A percentile compares a stretch with the other conserved stretches of the same genome.
phyloP scores from a whole-genome alignment of 2,888 invertebrate genomes.

The Germaria angustata region DNA sequence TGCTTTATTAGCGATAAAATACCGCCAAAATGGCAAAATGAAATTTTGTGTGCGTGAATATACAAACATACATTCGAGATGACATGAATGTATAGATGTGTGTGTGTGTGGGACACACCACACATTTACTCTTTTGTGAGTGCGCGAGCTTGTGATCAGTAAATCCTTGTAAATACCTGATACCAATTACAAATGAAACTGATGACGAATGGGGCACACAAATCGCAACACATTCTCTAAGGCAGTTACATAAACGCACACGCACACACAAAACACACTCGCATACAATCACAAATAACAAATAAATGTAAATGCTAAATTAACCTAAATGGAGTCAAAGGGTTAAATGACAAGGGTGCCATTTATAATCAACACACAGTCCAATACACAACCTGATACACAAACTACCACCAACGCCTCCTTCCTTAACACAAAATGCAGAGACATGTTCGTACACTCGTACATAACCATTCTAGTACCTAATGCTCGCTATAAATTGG shows the following conservation, averaged over 20 bases:
- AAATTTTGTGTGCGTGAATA: constrained; percentile 4
- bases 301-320: constrained; percentile 61
- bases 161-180: constrained; percentile 65
- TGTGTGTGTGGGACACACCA: not conserved
- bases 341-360: constrained; percentile 63
- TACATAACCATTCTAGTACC: not conserved
- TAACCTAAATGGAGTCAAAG: constrained; percentile 66
- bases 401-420: not conserved
- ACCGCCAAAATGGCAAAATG: constrained; percentile 56
- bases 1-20: constrained; percentile 62
- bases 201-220: constrained; percentile 46
- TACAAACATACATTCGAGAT: not conserved
- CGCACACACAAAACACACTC: not conserved
- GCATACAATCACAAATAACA: constrained; percentile 47
- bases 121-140: not conserved
- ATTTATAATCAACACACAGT: constrained; percentile 38
- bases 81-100: not conserved
- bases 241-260: constrained; percentile 1
- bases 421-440: not conserved
- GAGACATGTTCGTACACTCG: not conserved
- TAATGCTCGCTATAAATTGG: constrained; percentile 57
- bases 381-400: not conserved
- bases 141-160: constrained; percentile 41
- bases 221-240: constrained; percentile 20
- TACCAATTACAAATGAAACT: constrained; percentile 64